These are phyloP conservation scores for Leptopilina drosophilae DNA, from an alignment of 2,888 invertebrate species.

Conservation along the genomic window DNA sequence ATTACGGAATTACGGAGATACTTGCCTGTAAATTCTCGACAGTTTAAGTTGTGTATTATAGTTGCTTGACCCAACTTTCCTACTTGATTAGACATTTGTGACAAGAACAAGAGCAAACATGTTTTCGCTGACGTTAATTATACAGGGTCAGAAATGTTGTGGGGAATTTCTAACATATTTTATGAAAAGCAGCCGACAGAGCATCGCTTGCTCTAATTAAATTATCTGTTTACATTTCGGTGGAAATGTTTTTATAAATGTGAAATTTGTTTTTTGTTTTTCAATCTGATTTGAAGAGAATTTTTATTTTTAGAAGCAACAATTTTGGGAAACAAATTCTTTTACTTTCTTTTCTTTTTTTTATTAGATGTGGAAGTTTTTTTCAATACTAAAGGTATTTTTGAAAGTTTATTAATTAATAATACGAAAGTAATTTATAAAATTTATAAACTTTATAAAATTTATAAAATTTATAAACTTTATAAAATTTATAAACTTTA, in stretches of 20 bases:
- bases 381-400: too few relatives aligned
- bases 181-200: slow-evolving; percentile 1
- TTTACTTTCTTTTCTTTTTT: neutral
- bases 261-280: too few relatives aligned
- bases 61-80: slow-evolving; percentile 31
- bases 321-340: too few relatives aligned
- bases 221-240: slow-evolving; percentile 2
- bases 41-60: slow-evolving; percentile 26
- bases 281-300: too few relatives aligned
- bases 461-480: too few relatives aligned
- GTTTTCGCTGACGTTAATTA: slow-evolving; percentile 25
- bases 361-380: neutral
- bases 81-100: slow-evolving; percentile 28
- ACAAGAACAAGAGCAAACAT: slow-evolving; percentile 23
- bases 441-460: too few relatives aligned
- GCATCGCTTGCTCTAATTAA: slow-evolving; percentile 14
- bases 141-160: slow-evolving; percentile 36
- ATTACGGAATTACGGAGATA: neutral
- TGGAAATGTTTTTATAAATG: neutral
- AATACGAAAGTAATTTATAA: too few relatives aligned
- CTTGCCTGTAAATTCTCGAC: neutral
- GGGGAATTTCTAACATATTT: slow-evolving; percentile 18
- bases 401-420: too few relatives aligned
- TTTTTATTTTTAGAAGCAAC: too few relatives aligned
- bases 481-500: too few relatives aligned